phyloP scores from a whole-genome alignment of 2,113 vertebrate species.

The Tyto alba region DNA sequence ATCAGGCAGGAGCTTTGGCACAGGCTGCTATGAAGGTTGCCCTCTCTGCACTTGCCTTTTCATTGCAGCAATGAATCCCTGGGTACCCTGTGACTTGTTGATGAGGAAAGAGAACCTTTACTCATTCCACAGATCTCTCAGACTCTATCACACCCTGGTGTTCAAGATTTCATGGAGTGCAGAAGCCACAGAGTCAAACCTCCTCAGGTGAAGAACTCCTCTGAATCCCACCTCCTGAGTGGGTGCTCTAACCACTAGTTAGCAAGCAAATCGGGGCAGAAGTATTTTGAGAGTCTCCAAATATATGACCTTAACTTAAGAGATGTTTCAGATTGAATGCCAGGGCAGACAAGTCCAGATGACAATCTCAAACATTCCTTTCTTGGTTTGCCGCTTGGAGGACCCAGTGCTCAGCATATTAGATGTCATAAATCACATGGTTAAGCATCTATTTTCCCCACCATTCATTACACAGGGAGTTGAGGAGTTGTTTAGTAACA shows the following conservation, averaged over 20 bases:
- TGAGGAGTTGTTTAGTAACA: background rate
- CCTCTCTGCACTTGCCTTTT: background rate
- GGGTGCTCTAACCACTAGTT: background rate
- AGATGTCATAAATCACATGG: background rate
- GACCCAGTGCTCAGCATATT: background rate
- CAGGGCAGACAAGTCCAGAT: background rate
- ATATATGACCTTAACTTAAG: background rate
- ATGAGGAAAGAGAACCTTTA: background rate
- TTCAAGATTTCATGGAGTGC: background rate
- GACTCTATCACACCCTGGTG: background rate
- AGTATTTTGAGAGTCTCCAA: background rate
- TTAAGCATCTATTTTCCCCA: background rate
- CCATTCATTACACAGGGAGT: background rate
- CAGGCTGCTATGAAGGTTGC: background rate
- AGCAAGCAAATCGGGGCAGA: background rate
- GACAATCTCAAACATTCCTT: background rate
- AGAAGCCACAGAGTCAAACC: background rate
- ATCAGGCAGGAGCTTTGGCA: background rate
- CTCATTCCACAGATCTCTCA: background rate
- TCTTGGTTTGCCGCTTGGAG: background rate
- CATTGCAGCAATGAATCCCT: background rate
- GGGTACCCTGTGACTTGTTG: background rate
- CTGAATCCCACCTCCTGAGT: background rate
- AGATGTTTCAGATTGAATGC: background rate
- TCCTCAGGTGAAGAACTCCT: background rate